phyloP scores from a whole-genome alignment of 37 sponge, comb jelly and placozoan genomes.

The Aphrocallistes beatrix region DNA sequence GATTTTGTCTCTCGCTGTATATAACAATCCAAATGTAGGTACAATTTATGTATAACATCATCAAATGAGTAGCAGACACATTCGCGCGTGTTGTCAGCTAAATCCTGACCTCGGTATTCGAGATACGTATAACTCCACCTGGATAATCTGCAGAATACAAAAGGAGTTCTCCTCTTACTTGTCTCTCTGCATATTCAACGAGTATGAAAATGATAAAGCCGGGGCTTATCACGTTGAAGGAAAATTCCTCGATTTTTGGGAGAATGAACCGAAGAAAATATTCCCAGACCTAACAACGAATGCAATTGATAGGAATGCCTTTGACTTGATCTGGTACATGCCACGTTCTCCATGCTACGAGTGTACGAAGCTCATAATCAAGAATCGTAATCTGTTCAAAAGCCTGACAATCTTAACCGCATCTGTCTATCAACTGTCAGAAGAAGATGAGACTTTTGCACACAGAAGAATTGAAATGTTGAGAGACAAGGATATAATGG shows the following conservation, averaged over 20 bases:
- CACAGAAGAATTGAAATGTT: not conserved
- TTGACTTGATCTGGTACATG: conserved; percentile 1
- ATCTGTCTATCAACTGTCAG: not conserved
- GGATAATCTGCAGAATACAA: not conserved
- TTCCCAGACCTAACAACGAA: not conserved
- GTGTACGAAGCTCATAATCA: not conserved
- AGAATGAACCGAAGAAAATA: not conserved
- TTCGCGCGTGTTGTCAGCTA: too few species aligned
- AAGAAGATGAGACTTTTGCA: not conserved
- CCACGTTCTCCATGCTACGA: not conserved
- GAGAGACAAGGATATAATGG: not conserved
- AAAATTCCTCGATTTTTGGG: not conserved
- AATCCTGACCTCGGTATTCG: too few species aligned
- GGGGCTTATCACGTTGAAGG: not conserved
- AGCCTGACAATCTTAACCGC: not conserved
- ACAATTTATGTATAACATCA: too few species aligned
- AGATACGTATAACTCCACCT: too few species aligned
- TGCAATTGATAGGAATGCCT: not conserved
- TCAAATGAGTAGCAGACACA: too few species aligned
- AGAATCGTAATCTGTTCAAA: not conserved
- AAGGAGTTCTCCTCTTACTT: not conserved
- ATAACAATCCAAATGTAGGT: too few species aligned
- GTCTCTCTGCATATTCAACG: not conserved
- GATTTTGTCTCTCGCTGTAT: too few species aligned
- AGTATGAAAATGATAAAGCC: not conserved